Percentiles rank a stretch among this genome's conserved stretches.
Evolutionary conservation across 2,113 vertebrate species (phyloP).

Genomic region (Sminthopsis crassicaudata): DNA sequence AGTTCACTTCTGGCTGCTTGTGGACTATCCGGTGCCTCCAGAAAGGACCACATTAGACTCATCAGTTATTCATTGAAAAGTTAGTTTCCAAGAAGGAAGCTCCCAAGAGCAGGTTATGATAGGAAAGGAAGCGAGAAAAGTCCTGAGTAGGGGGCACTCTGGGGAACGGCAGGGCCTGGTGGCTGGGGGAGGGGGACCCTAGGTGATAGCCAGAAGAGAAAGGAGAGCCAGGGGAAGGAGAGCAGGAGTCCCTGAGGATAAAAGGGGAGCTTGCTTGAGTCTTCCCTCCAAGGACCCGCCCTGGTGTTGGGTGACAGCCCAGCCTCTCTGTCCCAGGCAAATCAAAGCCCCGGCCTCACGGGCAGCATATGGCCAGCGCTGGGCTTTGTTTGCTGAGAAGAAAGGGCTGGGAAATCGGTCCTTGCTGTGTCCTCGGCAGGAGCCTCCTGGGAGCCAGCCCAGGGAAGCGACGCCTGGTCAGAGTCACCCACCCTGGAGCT

Average conservation of each 20-base stretch:
- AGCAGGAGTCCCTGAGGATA: not conserved
- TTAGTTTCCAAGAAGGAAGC: not conserved
- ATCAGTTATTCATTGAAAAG: not conserved
- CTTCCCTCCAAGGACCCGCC: not conserved
- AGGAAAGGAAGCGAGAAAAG: not conserved
- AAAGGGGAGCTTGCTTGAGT: not conserved
- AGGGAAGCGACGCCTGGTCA: constrained; percentile 2
- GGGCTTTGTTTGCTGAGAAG: not conserved
- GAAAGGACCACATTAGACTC: not conserved
- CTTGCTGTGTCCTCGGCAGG: not conserved
- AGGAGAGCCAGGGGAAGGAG: not conserved
- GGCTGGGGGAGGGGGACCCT: not conserved
- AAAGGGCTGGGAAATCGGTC: constrained; percentile 1
- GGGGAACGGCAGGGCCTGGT: not conserved
- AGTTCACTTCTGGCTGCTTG: not conserved
- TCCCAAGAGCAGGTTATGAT: not conserved
- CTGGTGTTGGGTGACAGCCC: constrained; percentile 3
- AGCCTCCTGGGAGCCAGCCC: not conserved
- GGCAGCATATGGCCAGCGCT: constrained; percentile 2
- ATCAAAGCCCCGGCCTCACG: not conserved
- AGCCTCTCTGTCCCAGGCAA: not conserved
- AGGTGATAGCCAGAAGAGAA: not conserved
- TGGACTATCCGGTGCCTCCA: not conserved
- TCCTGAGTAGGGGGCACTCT: not conserved
- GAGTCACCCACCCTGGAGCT: not conserved